Percentiles rank a stretch among this genome's conserved stretches.
Evolutionary conservation across 1,140 invertebrate species (phyloP).

Genomic region (Zaprionus lachaisei): DNA sequence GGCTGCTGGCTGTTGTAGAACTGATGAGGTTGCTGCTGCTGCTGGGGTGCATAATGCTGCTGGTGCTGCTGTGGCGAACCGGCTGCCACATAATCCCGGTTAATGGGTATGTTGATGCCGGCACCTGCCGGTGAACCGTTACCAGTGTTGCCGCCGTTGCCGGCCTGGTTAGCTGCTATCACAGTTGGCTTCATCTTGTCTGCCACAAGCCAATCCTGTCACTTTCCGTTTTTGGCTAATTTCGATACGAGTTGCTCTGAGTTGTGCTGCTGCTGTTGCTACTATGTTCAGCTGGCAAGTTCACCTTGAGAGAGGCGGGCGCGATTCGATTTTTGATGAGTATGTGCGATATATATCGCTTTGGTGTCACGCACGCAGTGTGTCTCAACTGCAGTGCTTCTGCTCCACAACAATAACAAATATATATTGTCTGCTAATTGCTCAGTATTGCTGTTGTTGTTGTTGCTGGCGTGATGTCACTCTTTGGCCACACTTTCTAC

Average conservation of each 20-base stretch:
- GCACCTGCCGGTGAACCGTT: slow-evolving; percentile 30
- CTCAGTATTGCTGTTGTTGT: neutral
- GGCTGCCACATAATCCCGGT: slow-evolving; percentile 61
- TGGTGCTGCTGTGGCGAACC: slow-evolving; percentile 47
- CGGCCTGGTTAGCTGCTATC: slow-evolving; percentile 68
- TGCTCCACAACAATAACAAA: slow-evolving; percentile 25
- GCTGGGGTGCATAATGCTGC: slow-evolving; percentile 39
- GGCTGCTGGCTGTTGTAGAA: slow-evolving; percentile 50
- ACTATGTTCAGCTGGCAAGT: slow-evolving; percentile 36
- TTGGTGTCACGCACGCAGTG: slow-evolving; percentile 7
- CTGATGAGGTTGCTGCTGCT: slow-evolving; percentile 39
- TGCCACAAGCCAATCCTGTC: slow-evolving; percentile 39
- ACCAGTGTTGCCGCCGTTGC: slow-evolving; percentile 38
- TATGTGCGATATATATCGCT: slow-evolving; percentile 37
- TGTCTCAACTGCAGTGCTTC: slow-evolving; percentile 13
- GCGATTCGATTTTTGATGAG: slow-evolving; percentile 21
- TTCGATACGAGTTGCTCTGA: slow-evolving; percentile 56
- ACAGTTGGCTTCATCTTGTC: slow-evolving; percentile 77
- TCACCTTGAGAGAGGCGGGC: slow-evolving; percentile 66
- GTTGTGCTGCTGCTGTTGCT: slow-evolving; percentile 30
- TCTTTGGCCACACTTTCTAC: slow-evolving; percentile 70
- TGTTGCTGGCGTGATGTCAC: slow-evolving; percentile 71
- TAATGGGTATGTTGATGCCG: slow-evolving; percentile 76
- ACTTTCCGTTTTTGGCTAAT: slow-evolving; percentile 47
- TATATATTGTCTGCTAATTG: slow-evolving; percentile 32